Conservation (phyloP, 2,888 invertebrate species). For the Cheilosia soror region DNA sequence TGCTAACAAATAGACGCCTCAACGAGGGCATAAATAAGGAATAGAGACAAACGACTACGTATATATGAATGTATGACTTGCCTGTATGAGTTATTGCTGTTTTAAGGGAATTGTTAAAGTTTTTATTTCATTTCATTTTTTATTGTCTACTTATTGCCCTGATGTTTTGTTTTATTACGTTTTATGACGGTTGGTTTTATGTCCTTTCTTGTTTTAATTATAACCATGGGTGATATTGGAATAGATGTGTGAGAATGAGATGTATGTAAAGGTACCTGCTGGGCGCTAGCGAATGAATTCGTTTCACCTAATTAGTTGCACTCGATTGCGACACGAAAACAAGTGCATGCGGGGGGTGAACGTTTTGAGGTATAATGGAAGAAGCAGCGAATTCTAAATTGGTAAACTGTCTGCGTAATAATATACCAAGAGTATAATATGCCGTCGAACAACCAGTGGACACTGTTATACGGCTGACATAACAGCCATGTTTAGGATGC, state of each 20-base stretch:
- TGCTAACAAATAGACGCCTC: conserved; percentile 71
- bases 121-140: conserved; percentile 50
- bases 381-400: neutral
- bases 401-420: too few species aligned
- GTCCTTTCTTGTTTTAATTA: conserved; percentile 41
- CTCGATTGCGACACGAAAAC: conserved; percentile 48
- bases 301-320: conserved; percentile 58
- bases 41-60: conserved; percentile 23
- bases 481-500: too few species aligned
- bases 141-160: conserved; percentile 61
- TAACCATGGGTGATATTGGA: conserved; percentile 16
- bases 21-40: conserved; percentile 65
- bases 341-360: conserved; percentile 45
- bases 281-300: conserved; percentile 44
- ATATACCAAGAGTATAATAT: too few species aligned
- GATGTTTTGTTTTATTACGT: conserved; percentile 40
- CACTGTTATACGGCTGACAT: too few species aligned
- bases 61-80: neutral
- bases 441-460: too few species aligned
- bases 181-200: conserved; percentile 36
- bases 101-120: conserved; percentile 64
- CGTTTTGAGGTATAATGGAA: neutral
- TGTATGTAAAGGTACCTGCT: conserved; percentile 33
- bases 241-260: conserved; percentile 11
- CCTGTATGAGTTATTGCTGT: conserved; percentile 41